phyloP scores from a whole-genome alignment of 2,888 invertebrate species.

The Netelia virgata region DNA sequence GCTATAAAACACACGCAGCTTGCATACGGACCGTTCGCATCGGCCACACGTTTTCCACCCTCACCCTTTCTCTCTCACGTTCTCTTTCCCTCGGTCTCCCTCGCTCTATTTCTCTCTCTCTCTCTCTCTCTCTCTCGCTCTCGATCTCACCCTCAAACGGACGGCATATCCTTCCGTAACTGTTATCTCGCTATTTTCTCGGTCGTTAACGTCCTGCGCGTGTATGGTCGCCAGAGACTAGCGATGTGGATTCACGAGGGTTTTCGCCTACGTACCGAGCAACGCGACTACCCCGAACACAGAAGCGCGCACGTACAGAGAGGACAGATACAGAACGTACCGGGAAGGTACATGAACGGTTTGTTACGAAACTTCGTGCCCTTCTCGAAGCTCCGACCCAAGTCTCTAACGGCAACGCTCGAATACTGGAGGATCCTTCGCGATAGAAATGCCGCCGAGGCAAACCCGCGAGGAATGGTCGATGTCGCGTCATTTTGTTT shows the following conservation, averaged over 20 bases:
- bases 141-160: slow-evolving; percentile 20
- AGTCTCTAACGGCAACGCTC: slow-evolving; percentile 19
- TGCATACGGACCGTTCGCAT: slow-evolving; percentile 42
- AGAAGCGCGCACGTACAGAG: slow-evolving; percentile 1
- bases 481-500: background rate
- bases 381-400: slow-evolving; percentile 38
- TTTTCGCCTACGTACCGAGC: slow-evolving; percentile 40
- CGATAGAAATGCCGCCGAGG: slow-evolving; percentile 25
- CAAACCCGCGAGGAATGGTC: slow-evolving; percentile 46
- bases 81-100: no score
- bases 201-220: slow-evolving; percentile 56
- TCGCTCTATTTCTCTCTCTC: slow-evolving; percentile 27
- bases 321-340: background rate
- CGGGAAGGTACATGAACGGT: slow-evolving; percentile 47
- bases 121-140: slow-evolving; percentile 29
- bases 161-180: slow-evolving; percentile 63
- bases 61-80: slow-evolving; percentile 27
- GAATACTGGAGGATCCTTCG: slow-evolving; percentile 38
- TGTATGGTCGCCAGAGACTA: slow-evolving; percentile 40
- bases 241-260: slow-evolving; percentile 58
- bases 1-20: slow-evolving; percentile 51
- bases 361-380: slow-evolving; percentile 59
- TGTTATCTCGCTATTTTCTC: slow-evolving; percentile 69
- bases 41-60: slow-evolving; percentile 46
- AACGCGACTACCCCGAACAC: slow-evolving; percentile 44